Conservation (phyloP, 92 coral and sea anemone species). For the Porites evermanni region DNA sequence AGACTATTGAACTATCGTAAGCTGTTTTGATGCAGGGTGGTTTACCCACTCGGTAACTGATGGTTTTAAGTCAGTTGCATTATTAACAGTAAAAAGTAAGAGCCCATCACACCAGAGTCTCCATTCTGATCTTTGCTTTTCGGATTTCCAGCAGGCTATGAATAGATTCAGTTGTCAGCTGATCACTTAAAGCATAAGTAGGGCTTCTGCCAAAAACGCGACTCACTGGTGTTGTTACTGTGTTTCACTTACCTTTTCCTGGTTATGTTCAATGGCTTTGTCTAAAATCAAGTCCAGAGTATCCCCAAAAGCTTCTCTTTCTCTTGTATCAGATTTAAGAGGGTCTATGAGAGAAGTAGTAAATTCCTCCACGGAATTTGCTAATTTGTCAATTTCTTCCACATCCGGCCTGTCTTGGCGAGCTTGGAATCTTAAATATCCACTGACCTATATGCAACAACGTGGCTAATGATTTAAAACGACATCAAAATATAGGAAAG, state of each 20-base stretch:
- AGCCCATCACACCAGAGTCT: no score
- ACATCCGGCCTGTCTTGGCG: slow-evolving; percentile 43
- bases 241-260: slow-evolving; percentile 20
- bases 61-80: no score
- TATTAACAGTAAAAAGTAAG: no score
- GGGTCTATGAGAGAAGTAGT: slow-evolving; percentile 43
- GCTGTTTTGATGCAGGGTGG: no score
- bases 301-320: slow-evolving; percentile 33
- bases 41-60: no score
- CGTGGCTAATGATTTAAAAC: background rate
- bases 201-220: no score
- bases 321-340: slow-evolving; percentile 32
- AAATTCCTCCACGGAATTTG: slow-evolving; percentile 42
- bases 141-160: no score
- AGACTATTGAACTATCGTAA: no score
- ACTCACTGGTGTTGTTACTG: background rate
- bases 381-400: slow-evolving; percentile 33
- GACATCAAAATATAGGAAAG: background rate
- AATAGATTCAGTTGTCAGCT: no score
- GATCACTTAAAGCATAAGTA: no score
- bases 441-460: slow-evolving; percentile 18
- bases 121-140: no score
- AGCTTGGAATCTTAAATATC: slow-evolving; percentile 34
- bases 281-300: slow-evolving; percentile 31
- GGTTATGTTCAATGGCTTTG: slow-evolving; percentile 30